Percentiles rank a stretch among this genome's conserved stretches.
Evolutionary conservation across 1,140 invertebrate genomes (phyloP).

Genomic region (Oreohelix idahoensis): DNA sequence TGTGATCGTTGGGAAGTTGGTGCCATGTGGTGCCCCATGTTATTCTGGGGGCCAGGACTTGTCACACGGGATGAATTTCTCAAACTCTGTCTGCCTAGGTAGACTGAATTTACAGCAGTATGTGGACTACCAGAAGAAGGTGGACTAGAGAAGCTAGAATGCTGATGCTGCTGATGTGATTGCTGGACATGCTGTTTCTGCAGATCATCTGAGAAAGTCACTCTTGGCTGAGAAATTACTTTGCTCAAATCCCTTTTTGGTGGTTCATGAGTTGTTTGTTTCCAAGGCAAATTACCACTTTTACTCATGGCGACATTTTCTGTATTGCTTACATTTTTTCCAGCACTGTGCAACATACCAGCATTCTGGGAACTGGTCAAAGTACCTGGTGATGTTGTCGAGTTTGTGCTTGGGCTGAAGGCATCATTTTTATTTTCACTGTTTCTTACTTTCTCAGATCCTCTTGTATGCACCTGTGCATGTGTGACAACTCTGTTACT

Average conservation of each 20-base stretch:
- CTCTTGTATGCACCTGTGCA: slow-evolving; percentile 15
- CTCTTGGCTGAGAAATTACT: not conserved
- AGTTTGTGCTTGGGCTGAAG: slow-evolving; percentile 33
- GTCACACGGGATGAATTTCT: slow-evolving; percentile 34
- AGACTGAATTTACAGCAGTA: not conserved
- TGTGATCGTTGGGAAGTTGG: slow-evolving; percentile 19
- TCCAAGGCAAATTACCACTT: not conserved
- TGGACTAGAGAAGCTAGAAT: slow-evolving; percentile 15
- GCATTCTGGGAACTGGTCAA: not conserved
- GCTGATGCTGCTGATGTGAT: slow-evolving; percentile 11
- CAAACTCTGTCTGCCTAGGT: slow-evolving; percentile 8
- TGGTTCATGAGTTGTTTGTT: not conserved
- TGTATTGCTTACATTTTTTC: not conserved
- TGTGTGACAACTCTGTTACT: slow-evolving; percentile 24
- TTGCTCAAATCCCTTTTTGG: not conserved
- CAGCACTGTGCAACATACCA: not conserved
- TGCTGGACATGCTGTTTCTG: slow-evolving; percentile 2
- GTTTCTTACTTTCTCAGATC: not conserved
- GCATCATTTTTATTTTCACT: not conserved
- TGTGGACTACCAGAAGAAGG: slow-evolving; percentile 15
- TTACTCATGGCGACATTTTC: not conserved
- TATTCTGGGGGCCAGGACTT: slow-evolving; percentile 25
- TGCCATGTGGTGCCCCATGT: slow-evolving; percentile 29
- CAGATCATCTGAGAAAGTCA: slow-evolving; percentile 3
- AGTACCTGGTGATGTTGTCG: slow-evolving; percentile 11